Percentiles rank a stretch among this genome's conserved stretches.
phyloP scores from a whole-genome alignment of 2,113 vertebrate genomes.

The Nyctibius bracteatus region DNA sequence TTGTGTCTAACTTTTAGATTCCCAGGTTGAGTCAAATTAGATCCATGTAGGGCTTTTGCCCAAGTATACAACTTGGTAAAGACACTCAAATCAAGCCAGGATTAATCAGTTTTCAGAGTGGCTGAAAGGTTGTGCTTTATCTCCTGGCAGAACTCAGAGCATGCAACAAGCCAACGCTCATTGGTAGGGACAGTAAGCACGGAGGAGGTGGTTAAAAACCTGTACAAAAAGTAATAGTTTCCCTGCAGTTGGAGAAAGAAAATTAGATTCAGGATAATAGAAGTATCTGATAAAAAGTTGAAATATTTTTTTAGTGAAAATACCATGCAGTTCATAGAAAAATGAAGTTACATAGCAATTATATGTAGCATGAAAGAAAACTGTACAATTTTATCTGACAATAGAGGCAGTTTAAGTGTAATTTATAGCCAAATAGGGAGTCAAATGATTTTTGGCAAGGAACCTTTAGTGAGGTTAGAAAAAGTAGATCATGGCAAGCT shows the following conservation, averaged over 20 bases:
- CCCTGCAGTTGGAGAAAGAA: background rate
- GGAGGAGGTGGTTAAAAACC: background rate
- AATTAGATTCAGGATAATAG: background rate
- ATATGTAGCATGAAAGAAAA: background rate
- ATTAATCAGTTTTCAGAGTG: background rate
- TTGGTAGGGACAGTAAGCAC: background rate
- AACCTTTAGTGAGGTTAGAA: background rate
- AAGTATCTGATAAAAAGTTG: background rate
- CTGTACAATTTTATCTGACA: background rate
- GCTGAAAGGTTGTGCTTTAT: background rate
- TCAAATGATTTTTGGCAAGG: background rate
- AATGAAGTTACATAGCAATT: background rate
- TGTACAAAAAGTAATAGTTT: background rate
- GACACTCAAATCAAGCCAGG: background rate
- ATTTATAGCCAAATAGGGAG: slow-evolving; percentile 30
- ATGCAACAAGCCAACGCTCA: background rate
- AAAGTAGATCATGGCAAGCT: slow-evolving; percentile 38
- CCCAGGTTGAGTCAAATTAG: background rate
- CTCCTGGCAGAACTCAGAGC: background rate
- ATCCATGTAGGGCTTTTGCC: background rate
- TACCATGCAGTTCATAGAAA: background rate
- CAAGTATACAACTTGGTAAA: background rate
- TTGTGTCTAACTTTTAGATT: background rate
- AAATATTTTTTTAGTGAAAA: slow-evolving; percentile 11
- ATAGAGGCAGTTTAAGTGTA: background rate